Evolutionary conservation across 2,113 vertebrate genomes (phyloP), one percentile per base, ranked within the genome.

Genomic region (Sakesphorus luctuosus): DNA sequence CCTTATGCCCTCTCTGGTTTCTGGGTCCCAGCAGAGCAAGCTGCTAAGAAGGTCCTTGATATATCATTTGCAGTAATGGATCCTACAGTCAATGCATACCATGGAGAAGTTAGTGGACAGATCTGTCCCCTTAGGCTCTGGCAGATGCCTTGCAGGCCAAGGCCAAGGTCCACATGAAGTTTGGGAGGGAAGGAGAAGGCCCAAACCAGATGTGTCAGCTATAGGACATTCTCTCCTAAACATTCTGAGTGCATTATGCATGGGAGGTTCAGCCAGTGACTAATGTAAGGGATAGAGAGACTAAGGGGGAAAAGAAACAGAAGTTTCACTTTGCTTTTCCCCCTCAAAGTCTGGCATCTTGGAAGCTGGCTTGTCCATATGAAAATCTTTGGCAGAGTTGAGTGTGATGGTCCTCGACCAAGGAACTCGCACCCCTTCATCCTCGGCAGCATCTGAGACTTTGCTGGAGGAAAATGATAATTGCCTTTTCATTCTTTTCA

Each of bases 401-500:
- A 44, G 56, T 0, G 0, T 3, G 8, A 46, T 24, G 71, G 43
- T 74, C 43, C 63, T 56, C 7, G 4, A 0, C 16, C 33, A 25
- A n/a, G 66, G 46, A 65, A 36, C 53, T 44, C 0, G 0, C 55
- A 13, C 35, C 43, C 50, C 69, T 79, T 76, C 4, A 7, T 4
- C 8, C 16, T 21, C 29, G 8, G 46, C 62, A 40, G 50, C 24
- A 1, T 78, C 87, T 40, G 69, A 68, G 36, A 47, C 73, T 73
- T 78, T 38, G 69, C 84, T 43, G 74, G 75, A 87, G 71, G 76
- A 31, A 87, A 92, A 71, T 23, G 15, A 18, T 58, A 80, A 84
- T 78, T 72, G 69, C 72, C 85, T 92, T 94, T 89, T 93, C 73
- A 65, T 69, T 94, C 86, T 35, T 87, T 78, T 90, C 79, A n/a